Base-by-base conservation (phyloP, 64 coral and sea anemone species). In the Porites australiensis region DNA sequence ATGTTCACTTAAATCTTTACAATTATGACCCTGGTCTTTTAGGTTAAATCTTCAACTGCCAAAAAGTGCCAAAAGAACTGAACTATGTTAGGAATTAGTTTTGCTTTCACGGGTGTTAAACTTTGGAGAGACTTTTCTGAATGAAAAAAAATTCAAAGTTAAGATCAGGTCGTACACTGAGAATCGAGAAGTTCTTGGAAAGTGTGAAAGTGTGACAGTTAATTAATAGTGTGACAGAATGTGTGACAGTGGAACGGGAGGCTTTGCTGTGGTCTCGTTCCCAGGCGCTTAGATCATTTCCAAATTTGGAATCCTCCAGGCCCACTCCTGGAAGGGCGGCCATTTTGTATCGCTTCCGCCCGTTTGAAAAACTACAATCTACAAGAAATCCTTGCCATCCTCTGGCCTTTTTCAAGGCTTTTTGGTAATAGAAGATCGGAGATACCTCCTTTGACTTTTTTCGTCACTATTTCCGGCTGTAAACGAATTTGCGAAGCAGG, bases 261-360 rank as follows among this genome's bases (percentile, higher is more conserved):
- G 3, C 72, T 23, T 83, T 48, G 43, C 10, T 68, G 22, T 51
- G 64, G 77, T 61, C 89, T 86, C 82, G 64, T 69, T 93, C 82
- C 59, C 91, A 93, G 74, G 82, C 77, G 43, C 71, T 97, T 88
- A 97, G 79, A 88, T 97, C 95, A 97, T 97, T 69, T 83, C 95
- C 92, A 93, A 94, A 97, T 97, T 83, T 97, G 95, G 95, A 54
- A 19, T 64, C 50, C 51, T 94, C 64, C 72, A 70, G 92, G 93
- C 80, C 88, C 68, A 79, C 88, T 85, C 88, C 86, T 73, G 65
- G 1, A 85, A 97, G 92, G 91, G 95, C 92, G 95, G 95, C 95
- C 95, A 97, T 97, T 75, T 97, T 97, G 83, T 89, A 68, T 83
- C 77, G 95, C 89, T 97, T 97, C 95, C 95, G 95, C 92, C 74